Evolutionary conservation across 2,888 invertebrate genomes (phyloP), one percentile per base, ranked within the genome.

Genomic region (Caenorhabditis angaria): DNA sequence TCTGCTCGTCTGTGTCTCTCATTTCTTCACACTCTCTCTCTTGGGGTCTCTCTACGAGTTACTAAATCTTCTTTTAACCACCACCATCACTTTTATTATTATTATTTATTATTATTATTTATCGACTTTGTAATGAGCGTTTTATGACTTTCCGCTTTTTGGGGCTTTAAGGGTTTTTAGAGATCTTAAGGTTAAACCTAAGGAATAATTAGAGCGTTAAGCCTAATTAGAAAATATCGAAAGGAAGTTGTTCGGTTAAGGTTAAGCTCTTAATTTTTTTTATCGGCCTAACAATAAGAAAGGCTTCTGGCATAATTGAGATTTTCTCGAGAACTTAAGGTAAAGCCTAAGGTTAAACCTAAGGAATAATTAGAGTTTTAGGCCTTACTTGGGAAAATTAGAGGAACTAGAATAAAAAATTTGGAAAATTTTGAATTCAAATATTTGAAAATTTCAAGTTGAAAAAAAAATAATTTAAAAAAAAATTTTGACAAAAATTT

Each of bases 111-210:
- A 50, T 24, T 51, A 47, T 51, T 28, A 27, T 48, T 50, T 50
- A 18, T 48, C 66, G 67, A 56, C 61, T 72, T 68, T 68, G 67
- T 67, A 62, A 61, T 65, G 60, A 65, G 58, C 70, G 61, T 61
- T 51, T 51, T 24, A 48, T 48, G 48, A 6, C 48, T 5, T 6
- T 28, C n/a, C 6, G 14, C 10, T 55, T 55, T 6, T 27, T 32
- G 56, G 14, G 32, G 6, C 55, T 55, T 12, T 25, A n/a, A 24
- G n/a, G n/a, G 18, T 55, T 22, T n/a, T 22, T 51, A 48, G 25
- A 51, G 51, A 22, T 10, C 14, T 35, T 35, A 10, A 6, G 8
- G 35, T 35, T n/a, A n/a, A n/a, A n/a, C n/a, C n/a, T n/a, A n/a
- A n/a, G n/a, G n/a, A n/a, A n/a, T n/a, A n/a, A n/a, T n/a, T n/a